Conservation (phyloP, 1,140 invertebrate genomes). For the Hypsibius dujardini region DNA sequence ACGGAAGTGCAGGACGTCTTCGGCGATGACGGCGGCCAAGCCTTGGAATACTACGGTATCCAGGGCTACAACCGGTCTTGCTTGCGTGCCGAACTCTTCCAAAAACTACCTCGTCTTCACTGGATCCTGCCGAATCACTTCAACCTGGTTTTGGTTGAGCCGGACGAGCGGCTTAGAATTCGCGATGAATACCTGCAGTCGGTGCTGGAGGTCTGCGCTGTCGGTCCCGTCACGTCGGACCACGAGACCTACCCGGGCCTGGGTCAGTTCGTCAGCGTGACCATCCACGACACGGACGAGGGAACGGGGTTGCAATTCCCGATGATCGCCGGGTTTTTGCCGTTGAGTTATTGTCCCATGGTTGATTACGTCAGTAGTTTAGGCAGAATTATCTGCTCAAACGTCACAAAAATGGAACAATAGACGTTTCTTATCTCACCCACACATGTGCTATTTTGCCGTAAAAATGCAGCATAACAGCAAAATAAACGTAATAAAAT, state of each 20-base stretch:
- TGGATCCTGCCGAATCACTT: neutral
- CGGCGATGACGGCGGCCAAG: neutral
- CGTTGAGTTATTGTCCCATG: slow-evolving; percentile 4
- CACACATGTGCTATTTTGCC: no score
- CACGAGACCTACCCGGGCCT: neutral
- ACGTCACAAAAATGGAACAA: no score
- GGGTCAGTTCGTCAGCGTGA: neutral
- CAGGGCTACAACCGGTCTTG: neutral
- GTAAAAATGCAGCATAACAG: no score
- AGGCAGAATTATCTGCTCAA: neutral
- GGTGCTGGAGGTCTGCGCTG: neutral
- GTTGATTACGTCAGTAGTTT: neutral
- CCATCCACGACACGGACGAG: neutral
- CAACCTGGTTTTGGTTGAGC: neutral
- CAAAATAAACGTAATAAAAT: no score
- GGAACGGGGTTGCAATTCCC: neutral
- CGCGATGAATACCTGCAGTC: neutral
- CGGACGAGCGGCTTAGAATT: neutral
- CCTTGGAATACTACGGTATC: neutral
- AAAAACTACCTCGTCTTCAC: neutral
- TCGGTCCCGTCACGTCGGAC: neutral
- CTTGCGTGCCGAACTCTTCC: neutral
- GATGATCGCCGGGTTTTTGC: neutral
- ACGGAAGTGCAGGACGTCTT: slow-evolving; percentile 52
- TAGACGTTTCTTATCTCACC: no score